These are phyloP conservation scores for Scaptomyza polygonia DNA, from an alignment of 2,888 invertebrate genomes.

Conservation along the genomic window DNA sequence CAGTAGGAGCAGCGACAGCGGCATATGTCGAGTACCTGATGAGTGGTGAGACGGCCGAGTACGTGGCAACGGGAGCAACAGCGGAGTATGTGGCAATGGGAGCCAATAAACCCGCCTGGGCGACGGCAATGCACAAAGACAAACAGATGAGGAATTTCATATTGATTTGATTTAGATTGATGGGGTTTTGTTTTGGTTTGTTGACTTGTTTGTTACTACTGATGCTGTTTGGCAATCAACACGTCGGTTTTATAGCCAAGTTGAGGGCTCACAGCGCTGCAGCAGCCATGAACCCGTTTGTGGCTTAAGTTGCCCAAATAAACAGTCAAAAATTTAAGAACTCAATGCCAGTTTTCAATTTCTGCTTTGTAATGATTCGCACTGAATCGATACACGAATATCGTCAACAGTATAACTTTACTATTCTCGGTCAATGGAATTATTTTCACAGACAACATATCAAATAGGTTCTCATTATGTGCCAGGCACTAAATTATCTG, in stretches of 20 bases:
- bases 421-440: slow-evolving; percentile 9
- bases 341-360: slow-evolving; percentile 44
- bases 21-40: slow-evolving; percentile 12
- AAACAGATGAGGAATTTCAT: slow-evolving; percentile 50
- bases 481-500: slow-evolving; percentile 2
- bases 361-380: slow-evolving; percentile 33
- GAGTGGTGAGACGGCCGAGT: slow-evolving; percentile 22
- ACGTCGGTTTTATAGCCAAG: slow-evolving; percentile 37
- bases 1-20: slow-evolving; percentile 13
- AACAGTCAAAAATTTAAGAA: slow-evolving; percentile 30
- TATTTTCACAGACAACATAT: slow-evolving; percentile 3
- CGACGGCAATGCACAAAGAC: slow-evolving; percentile 30
- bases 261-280: background rate
- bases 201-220: slow-evolving; percentile 27
- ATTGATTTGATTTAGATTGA: slow-evolving; percentile 27
- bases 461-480: slow-evolving; percentile 20
- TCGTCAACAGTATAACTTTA: background rate
- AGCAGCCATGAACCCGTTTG: slow-evolving; percentile 40
- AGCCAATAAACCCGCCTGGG: slow-evolving; percentile 44
- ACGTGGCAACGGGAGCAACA: slow-evolving; percentile 27
- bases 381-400: slow-evolving; percentile 22
- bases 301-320: slow-evolving; percentile 21
- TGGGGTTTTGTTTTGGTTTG: slow-evolving; percentile 15
- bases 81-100: slow-evolving; percentile 8
- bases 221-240: slow-evolving; percentile 29